Evolutionary conservation across 2,113 vertebrate genomes (phyloP).

Genomic region (Picathartes gymnocephalus): DNA sequence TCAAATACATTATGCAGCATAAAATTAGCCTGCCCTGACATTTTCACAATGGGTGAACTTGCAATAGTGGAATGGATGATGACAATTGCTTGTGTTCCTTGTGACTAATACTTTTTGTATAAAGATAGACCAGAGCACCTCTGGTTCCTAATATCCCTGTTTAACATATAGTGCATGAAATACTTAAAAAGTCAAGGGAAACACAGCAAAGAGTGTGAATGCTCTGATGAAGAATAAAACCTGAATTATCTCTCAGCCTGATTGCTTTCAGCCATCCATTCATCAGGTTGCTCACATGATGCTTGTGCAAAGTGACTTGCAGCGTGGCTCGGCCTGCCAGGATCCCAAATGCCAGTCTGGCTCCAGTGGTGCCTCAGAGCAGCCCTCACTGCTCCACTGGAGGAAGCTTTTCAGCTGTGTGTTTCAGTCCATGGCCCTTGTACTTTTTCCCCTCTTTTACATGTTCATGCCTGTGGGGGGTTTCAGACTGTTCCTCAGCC

Average conservation of each 20-base stretch:
- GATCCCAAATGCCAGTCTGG: neutral
- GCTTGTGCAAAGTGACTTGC: neutral
- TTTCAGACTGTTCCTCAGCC: neutral
- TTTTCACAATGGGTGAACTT: neutral
- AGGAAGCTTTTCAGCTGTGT: accelerated
- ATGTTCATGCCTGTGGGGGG: neutral
- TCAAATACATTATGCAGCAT: neutral
- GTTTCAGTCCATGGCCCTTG: accelerated
- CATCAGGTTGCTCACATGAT: neutral
- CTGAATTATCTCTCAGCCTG: neutral
- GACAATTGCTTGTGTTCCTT: neutral
- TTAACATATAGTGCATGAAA: neutral
- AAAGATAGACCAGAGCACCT: neutral
- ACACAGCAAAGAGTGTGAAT: neutral
- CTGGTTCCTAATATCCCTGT: neutral
- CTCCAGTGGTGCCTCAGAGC: neutral
- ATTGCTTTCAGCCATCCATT: neutral
- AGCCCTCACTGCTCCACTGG: neutral
- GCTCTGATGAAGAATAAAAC: neutral
- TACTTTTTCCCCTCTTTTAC: neutral
- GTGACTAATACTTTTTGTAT: neutral
- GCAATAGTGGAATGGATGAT: neutral
- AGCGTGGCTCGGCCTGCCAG: accelerated
- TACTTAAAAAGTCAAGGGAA: neutral
- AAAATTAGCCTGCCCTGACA: neutral